Conservation (phyloP, 1,140 invertebrate species). For the Muscidifurax raptorellus region DNA sequence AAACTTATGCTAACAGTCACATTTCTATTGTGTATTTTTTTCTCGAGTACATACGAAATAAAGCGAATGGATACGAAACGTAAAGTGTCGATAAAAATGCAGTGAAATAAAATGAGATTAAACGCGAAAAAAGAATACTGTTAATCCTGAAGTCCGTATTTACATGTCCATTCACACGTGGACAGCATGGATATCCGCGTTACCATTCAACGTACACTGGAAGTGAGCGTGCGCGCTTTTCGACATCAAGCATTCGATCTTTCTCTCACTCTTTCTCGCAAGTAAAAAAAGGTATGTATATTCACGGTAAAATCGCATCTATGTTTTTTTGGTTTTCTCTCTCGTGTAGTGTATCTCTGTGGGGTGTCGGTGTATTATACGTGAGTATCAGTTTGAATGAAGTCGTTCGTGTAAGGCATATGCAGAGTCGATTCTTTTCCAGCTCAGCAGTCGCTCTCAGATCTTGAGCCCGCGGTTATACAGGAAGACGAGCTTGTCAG, state of each 20-base stretch:
- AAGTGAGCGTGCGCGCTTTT: slow-evolving; percentile 8
- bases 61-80: neutral
- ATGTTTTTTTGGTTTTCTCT: slow-evolving; percentile 40
- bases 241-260: slow-evolving; percentile 5
- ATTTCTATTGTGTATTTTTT: neutral
- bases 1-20: neutral
- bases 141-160: neutral
- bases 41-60: neutral
- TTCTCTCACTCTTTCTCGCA: slow-evolving; percentile 43
- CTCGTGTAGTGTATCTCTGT: slow-evolving; percentile 6
- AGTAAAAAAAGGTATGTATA: slow-evolving; percentile 47
- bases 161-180: neutral
- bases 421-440: neutral
- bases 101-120: neutral
- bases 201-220: neutral
- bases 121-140: neutral
- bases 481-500: slow-evolving; percentile 69
- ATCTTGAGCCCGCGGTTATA: slow-evolving; percentile 69
- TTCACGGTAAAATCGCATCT: slow-evolving; percentile 56
- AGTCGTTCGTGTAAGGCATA: neutral
- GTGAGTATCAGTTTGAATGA: neutral
- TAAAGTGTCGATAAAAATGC: neutral
- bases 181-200: neutral
- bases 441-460: slow-evolving; percentile 49
- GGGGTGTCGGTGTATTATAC: neutral